Conservation (phyloP, 2,113 vertebrate genomes). For the Galeopterus variegatus region DNA sequence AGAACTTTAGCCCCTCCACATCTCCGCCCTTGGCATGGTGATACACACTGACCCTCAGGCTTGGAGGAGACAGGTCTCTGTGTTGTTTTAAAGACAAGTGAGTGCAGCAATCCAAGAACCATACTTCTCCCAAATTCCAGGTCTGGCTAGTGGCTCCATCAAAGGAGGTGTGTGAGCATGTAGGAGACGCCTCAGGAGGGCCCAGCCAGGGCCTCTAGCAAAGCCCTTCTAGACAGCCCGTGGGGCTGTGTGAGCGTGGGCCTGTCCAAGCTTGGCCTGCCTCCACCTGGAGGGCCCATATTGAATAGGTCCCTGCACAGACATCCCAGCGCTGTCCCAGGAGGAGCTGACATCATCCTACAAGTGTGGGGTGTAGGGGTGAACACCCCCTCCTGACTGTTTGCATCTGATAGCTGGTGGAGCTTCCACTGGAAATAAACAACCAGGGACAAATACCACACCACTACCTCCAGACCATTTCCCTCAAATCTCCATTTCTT, state of each 20-base stretch:
- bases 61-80: background rate
- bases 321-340: background rate
- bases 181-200: background rate
- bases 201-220: background rate
- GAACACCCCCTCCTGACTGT: accelerated
- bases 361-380: background rate
- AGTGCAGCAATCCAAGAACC: background rate
- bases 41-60: background rate
- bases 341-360: accelerated
- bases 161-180: background rate
- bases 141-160: background rate
- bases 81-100: background rate
- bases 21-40: background rate
- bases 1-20: conserved; percentile 54
- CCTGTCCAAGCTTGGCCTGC: background rate
- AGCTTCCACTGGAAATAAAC: background rate
- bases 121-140: too few relatives aligned
- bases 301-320: background rate
- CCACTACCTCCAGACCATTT: background rate
- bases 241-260: background rate
- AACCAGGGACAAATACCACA: background rate
- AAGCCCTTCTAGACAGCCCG: background rate
- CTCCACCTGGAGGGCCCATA: background rate
- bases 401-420: background rate
- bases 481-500: background rate